phyloP scores from a whole-genome alignment of 2,113 vertebrate species.

The Hoplias malabaricus region DNA sequence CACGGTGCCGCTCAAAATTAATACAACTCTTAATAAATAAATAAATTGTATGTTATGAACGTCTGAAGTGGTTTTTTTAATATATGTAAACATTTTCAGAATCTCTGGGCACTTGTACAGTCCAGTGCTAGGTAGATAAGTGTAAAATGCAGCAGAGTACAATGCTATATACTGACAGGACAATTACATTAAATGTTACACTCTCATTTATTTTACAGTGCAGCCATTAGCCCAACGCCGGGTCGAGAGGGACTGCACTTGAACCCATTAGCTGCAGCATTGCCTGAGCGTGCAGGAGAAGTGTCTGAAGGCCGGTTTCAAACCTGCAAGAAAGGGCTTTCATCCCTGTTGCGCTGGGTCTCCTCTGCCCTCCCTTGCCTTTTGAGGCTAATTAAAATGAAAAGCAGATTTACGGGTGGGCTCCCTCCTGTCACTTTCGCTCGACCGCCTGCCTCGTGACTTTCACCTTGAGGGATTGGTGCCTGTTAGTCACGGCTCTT shows the following conservation, averaged over 20 bases:
- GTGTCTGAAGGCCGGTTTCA: background rate
- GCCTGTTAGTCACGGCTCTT: conserved; percentile 55
- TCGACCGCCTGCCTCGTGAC: conserved; percentile 35
- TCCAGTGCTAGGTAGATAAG: too few relatives aligned
- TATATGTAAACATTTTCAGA: too few relatives aligned
- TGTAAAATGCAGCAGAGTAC: too few relatives aligned
- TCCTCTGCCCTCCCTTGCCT: conserved; percentile 20
- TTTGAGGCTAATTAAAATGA: conserved; percentile 60
- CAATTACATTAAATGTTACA: background rate
- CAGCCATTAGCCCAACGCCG: background rate
- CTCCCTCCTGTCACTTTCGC: conserved; percentile 53
- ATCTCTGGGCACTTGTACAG: too few relatives aligned
- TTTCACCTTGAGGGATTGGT: conserved; percentile 48
- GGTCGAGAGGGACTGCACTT: background rate
- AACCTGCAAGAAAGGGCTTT: background rate
- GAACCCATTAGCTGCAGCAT: background rate
- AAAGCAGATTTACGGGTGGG: conserved; percentile 53
- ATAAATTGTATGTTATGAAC: too few relatives aligned
- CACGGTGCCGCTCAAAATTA: too few relatives aligned
- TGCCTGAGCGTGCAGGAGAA: background rate
- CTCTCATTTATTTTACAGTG: too few relatives aligned
- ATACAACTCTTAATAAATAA: too few relatives aligned
- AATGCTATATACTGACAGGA: too few relatives aligned
- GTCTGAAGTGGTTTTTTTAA: too few relatives aligned
- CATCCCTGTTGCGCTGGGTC: conserved; percentile 11